Evolutionary conservation across 1,140 invertebrate genomes (phyloP).

Genomic region (Holcopasites calliopsidis): DNA sequence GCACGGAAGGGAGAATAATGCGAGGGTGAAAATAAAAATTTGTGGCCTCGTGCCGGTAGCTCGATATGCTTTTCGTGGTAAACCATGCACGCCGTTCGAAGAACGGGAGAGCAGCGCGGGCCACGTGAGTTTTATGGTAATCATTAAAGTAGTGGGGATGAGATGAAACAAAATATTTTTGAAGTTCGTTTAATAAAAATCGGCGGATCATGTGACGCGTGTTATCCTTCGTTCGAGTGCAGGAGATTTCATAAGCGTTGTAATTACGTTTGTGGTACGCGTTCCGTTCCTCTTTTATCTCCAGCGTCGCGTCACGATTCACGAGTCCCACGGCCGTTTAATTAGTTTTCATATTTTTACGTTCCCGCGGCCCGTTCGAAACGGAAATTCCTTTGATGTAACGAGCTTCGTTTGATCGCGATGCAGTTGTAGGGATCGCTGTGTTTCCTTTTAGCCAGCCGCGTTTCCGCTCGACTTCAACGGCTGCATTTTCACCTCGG

Average conservation of each 20-base stretch:
- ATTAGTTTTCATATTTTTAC: neutral
- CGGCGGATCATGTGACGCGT: too few species aligned
- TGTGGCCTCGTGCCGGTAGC: neutral
- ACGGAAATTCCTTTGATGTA: neutral
- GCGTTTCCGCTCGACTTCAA: neutral
- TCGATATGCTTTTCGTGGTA: neutral
- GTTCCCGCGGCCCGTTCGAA: neutral
- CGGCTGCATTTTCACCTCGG: neutral
- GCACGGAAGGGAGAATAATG: neutral
- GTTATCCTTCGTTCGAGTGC: neutral
- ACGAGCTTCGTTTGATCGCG: neutral
- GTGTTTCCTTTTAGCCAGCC: neutral
- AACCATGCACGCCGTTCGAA: neutral
- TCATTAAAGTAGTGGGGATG: neutral
- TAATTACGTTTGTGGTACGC: neutral
- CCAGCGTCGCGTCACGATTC: neutral
- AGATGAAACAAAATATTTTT: neutral
- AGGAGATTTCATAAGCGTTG: neutral
- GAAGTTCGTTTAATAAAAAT: neutral
- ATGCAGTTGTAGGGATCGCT: neutral
- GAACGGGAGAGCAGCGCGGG: neutral
- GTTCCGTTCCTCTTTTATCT: neutral
- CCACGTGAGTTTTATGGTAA: neutral
- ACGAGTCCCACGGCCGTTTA: neutral
- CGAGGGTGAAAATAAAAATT: conserved; percentile 1